A percentile compares a stretch with the other conserved stretches of the same genome.
These are phyloP conservation scores for Kryptolebias marmoratus DNA, from an alignment of 2,113 vertebrate genomes.

Conservation along the genomic window DNA sequence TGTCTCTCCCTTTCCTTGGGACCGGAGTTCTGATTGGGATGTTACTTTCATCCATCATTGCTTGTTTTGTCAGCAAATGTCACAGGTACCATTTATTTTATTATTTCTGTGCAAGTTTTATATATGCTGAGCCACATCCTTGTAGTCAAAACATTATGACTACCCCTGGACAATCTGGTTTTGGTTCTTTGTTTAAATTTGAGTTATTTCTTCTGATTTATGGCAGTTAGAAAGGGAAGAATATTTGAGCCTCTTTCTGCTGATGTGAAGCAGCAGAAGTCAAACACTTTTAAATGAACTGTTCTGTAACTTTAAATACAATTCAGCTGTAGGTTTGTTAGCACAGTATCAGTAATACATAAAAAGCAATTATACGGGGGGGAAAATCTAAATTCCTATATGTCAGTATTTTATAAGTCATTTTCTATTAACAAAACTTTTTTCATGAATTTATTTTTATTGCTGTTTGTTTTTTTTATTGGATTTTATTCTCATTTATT, in stretches of 20 bases:
- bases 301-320: no score
- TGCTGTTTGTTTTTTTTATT: neutral
- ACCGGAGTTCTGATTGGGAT: slow-evolving; percentile 57
- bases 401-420: no score
- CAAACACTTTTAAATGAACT: neutral
- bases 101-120: neutral
- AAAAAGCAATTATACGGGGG: no score
- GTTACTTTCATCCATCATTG: slow-evolving; percentile 26
- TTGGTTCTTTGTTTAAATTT: neutral
- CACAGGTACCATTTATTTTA: slow-evolving; percentile 35
- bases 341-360: no score
- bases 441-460: no score
- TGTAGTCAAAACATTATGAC: neutral
- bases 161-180: neutral
- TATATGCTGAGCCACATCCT: no score
- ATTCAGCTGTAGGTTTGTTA: no score
- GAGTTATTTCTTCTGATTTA: no score
- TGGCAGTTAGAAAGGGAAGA: neutral
- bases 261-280: neutral
- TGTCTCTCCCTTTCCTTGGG: slow-evolving; percentile 26
- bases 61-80: slow-evolving; percentile 31
- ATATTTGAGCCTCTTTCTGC: neutral
- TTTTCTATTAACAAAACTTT: no score
- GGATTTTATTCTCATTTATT: neutral
- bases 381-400: no score